phyloP scores from a whole-genome alignment of 2,797 vertebrate species.

The Momotus momota region DNA sequence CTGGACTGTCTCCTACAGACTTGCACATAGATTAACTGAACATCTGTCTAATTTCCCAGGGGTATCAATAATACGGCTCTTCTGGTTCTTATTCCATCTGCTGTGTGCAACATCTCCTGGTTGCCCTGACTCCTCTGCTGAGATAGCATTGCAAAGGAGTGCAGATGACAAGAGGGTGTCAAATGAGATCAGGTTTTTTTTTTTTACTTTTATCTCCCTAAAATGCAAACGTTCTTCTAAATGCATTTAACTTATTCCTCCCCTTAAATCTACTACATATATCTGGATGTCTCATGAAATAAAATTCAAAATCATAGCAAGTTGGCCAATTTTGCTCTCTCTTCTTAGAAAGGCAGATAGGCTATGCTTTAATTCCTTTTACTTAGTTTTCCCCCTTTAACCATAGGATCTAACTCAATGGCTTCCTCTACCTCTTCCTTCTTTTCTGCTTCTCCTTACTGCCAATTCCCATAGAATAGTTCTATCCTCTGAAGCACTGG shows the following conservation, averaged over 20 bases:
- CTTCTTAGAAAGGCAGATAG: not conserved
- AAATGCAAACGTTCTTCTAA: not conserved
- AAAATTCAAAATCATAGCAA: not conserved
- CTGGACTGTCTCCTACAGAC: not conserved
- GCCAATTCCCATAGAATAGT: not conserved
- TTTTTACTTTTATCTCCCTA: not conserved
- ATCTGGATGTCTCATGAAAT: not conserved
- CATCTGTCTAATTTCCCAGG: not conserved
- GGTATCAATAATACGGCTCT: not conserved
- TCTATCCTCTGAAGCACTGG: not conserved
- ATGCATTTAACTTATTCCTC: not conserved
- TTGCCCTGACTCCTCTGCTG: not conserved
- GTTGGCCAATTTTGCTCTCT: not conserved
- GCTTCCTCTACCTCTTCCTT: not conserved
- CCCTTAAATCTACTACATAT: not conserved
- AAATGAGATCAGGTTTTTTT: not conserved
- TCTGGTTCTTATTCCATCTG: not conserved
- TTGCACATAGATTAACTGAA: not conserved
- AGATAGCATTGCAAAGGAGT: not conserved
- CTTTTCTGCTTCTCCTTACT: not conserved
- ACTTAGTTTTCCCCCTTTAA: not conserved
- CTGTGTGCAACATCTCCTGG: not conserved
- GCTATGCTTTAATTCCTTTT: not conserved
- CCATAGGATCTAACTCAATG: not conserved
- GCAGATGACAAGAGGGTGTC: fast-evolving